A percentile compares a stretch with the other conserved stretches of the same genome.
These are phyloP conservation scores for Bombus pascuorum DNA, from an alignment of 1,140 invertebrate genomes.

Conservation along the genomic window DNA sequence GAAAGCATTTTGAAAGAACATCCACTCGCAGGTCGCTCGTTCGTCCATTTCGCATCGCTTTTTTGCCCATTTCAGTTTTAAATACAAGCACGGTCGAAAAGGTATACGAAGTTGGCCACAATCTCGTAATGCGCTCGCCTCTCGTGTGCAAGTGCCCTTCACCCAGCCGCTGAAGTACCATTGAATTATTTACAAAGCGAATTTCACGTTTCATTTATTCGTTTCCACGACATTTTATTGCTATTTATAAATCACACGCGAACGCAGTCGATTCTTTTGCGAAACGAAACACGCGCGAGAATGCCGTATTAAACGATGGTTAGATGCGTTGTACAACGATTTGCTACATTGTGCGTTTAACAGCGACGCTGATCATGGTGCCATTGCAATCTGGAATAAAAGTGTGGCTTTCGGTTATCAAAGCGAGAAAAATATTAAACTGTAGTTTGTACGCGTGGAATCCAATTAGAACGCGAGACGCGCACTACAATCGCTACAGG, in stretches of 20 bases:
- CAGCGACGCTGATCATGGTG: too few relatives aligned
- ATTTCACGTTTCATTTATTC: constrained; percentile 28
- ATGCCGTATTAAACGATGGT: not conserved
- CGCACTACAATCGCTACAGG: not conserved
- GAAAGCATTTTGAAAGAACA: not conserved
- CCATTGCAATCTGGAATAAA: constrained; percentile 25
- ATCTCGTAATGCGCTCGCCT: not conserved
- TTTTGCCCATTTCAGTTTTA: not conserved
- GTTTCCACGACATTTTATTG: too few relatives aligned
- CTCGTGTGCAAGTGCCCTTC: not conserved
- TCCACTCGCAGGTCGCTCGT: not conserved
- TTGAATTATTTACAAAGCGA: constrained; percentile 16
- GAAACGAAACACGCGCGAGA: not conserved
- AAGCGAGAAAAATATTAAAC: constrained; percentile 34
- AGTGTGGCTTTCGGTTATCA: constrained; percentile 46
- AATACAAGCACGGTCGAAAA: constrained; percentile 1
- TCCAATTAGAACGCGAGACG: constrained; percentile 57
- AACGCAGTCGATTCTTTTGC: too few relatives aligned
- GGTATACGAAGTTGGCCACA: too few relatives aligned
- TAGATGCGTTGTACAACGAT: not conserved
- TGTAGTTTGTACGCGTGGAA: constrained; percentile 48
- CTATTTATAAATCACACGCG: too few relatives aligned
- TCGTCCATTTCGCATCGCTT: too few relatives aligned
- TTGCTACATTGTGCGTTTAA: not conserved
- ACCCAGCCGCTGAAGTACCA: not conserved